Conservation (phyloP, 2,113 vertebrate species). For the Semnornis frantzii region DNA sequence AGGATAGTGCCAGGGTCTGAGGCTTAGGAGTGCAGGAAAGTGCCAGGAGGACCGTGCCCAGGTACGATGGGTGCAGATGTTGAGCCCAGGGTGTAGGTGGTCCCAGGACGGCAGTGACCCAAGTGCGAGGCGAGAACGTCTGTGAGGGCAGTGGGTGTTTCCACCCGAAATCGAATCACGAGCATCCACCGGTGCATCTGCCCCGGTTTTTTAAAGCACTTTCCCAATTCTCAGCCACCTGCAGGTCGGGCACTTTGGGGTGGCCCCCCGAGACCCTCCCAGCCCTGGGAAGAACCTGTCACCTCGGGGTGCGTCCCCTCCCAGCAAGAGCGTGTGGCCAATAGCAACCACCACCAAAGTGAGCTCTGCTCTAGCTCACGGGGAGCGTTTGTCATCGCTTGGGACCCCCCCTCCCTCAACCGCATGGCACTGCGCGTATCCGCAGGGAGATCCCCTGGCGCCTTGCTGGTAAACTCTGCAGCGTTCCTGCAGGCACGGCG, state of each 20-base stretch:
- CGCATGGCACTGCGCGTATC: accelerated
- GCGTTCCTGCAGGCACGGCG: neutral
- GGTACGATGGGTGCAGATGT: neutral
- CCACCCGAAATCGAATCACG: neutral
- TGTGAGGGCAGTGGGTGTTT: neutral
- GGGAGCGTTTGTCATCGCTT: too few relatives aligned
- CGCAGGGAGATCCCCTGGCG: neutral
- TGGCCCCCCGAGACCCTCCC: neutral
- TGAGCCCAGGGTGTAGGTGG: neutral
- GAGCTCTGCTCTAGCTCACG: neutral
- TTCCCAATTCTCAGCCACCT: neutral
- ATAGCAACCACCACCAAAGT: neutral
- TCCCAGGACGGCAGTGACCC: neutral
- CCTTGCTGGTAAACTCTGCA: neutral
- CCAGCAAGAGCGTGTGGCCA: neutral
- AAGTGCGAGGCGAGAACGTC: neutral
- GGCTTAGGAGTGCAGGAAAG: too few relatives aligned
- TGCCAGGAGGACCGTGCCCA: neutral
- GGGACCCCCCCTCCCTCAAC: neutral
- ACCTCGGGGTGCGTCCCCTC: too few relatives aligned
- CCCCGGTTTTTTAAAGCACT: neutral
- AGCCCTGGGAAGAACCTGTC: accelerated
- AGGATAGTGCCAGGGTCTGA: neutral
- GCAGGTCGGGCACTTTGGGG: neutral
- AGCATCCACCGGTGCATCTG: neutral